phyloP scores from a whole-genome alignment of 2,888 invertebrate genomes.

The Dynastes tityus region DNA sequence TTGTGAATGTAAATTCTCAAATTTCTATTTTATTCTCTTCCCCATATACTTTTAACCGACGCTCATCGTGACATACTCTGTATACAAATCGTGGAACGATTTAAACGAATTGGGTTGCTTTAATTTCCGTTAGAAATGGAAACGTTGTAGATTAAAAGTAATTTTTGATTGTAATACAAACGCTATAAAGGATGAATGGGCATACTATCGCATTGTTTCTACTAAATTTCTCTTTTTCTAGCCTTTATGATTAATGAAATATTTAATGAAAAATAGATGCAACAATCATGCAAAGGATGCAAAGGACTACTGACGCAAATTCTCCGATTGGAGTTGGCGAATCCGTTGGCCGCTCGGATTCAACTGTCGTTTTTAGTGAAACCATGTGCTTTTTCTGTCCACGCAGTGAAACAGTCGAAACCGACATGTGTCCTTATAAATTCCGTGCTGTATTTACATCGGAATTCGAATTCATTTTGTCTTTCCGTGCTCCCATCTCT shows the following conservation, averaged over 20 bases:
- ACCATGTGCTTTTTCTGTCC: slow-evolving; percentile 32
- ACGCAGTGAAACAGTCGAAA: slow-evolving; percentile 27
- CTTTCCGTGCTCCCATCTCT: slow-evolving; percentile 26
- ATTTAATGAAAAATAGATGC: not conserved
- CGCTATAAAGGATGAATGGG: too few relatives aligned
- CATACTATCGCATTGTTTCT: too few relatives aligned
- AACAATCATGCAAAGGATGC: not conserved
- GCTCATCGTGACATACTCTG: too few relatives aligned
- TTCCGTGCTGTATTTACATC: slow-evolving; percentile 51
- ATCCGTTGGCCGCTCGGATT: slow-evolving; percentile 24
- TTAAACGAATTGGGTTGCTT: too few relatives aligned
- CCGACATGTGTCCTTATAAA: slow-evolving; percentile 51
- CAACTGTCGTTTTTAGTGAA: slow-evolving; percentile 47
- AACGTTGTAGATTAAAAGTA: too few relatives aligned
- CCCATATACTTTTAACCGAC: too few relatives aligned
- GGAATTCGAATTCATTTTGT: slow-evolving; percentile 51
- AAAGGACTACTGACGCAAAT: slow-evolving; percentile 18
- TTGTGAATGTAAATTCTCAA: too few relatives aligned
- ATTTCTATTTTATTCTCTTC: too few relatives aligned
- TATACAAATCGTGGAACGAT: too few relatives aligned
- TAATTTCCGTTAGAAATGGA: too few relatives aligned
- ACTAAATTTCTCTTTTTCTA: too few relatives aligned
- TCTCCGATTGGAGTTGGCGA: slow-evolving; percentile 27
- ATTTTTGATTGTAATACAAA: too few relatives aligned
- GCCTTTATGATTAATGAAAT: not conserved